phyloP scores from a whole-genome alignment of 1,140 invertebrate species.

The Drosophila hydei region DNA sequence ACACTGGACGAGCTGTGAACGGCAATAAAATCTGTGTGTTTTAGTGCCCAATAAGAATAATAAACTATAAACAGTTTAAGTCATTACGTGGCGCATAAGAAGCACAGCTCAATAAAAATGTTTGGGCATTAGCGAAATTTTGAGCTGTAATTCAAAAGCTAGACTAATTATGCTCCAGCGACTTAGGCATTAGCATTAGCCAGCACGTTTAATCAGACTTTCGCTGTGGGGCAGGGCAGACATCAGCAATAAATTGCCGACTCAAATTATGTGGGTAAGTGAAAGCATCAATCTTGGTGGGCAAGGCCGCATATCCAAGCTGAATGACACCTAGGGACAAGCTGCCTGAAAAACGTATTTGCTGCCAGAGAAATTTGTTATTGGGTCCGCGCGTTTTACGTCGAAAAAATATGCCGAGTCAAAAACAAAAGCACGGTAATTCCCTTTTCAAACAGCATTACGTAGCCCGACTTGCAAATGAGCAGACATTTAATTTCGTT shows the following conservation, averaged over 20 bases:
- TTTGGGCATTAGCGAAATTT: background rate
- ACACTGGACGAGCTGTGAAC: too few relatives aligned
- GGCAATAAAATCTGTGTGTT: conserved; percentile 37
- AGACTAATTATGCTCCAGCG: conserved; percentile 54
- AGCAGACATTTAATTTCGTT: background rate
- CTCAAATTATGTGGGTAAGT: conserved; percentile 54
- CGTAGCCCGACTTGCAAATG: background rate
- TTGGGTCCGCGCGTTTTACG: too few relatives aligned
- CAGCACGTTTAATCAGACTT: conserved; percentile 23
- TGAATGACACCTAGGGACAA: conserved; percentile 36
- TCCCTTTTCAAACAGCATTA: conserved; percentile 20
- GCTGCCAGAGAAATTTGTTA: too few relatives aligned
- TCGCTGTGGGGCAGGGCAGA: conserved; percentile 6
- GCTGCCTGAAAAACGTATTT: too few relatives aligned
- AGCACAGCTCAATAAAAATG: background rate
- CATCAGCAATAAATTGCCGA: conserved; percentile 58
- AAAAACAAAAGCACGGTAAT: background rate
- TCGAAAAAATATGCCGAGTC: too few relatives aligned
- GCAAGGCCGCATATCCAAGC: background rate
- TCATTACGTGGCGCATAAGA: background rate
- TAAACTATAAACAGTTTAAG: conserved; percentile 55
- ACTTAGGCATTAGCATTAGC: conserved; percentile 39
- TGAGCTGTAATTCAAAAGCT: conserved; percentile 28
- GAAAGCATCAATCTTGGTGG: conserved; percentile 61
- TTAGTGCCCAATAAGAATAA: conserved; percentile 22